These are phyloP conservation scores for Drosophila biarmipes DNA, from an alignment of 1,140 invertebrate species.

Conservation along the genomic window DNA sequence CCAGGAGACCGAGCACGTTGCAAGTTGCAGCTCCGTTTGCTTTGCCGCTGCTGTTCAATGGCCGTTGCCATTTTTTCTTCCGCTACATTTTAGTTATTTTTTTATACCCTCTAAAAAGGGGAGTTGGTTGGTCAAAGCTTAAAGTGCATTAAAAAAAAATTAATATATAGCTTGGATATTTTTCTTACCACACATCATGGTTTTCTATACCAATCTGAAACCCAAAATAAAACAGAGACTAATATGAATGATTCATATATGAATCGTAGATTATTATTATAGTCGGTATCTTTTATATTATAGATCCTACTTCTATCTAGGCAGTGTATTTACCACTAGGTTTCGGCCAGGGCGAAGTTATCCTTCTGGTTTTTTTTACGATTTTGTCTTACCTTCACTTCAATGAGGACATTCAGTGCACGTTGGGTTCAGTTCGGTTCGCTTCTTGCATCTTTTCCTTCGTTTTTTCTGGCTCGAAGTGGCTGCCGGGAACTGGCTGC, in stretches of 20 bases:
- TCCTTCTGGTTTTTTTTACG: conserved; percentile 21
- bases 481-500: conserved; percentile 33
- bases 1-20: conserved; percentile 49
- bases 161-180: background rate
- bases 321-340: conserved; percentile 23
- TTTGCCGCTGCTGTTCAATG: conserved; percentile 22
- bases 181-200: no score
- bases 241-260: no score
- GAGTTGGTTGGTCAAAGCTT: background rate
- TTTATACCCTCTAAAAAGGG: conserved; percentile 4
- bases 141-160: background rate
- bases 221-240: no score
- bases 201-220: no score
- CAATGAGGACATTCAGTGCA: conserved; percentile 79
- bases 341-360: background rate
- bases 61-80: conserved; percentile 27
- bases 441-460: conserved; percentile 12
- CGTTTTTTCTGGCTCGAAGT: background rate
- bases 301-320: background rate
- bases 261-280: no score
- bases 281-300: rapidly evolving
- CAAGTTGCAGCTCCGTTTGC: conserved; percentile 32
- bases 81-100: background rate
- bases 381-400: conserved; percentile 62
- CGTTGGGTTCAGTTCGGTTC: conserved; percentile 63